Evolutionary conservation across 2,888 invertebrate genomes (phyloP).

Genomic region (Buathra laborator): DNA sequence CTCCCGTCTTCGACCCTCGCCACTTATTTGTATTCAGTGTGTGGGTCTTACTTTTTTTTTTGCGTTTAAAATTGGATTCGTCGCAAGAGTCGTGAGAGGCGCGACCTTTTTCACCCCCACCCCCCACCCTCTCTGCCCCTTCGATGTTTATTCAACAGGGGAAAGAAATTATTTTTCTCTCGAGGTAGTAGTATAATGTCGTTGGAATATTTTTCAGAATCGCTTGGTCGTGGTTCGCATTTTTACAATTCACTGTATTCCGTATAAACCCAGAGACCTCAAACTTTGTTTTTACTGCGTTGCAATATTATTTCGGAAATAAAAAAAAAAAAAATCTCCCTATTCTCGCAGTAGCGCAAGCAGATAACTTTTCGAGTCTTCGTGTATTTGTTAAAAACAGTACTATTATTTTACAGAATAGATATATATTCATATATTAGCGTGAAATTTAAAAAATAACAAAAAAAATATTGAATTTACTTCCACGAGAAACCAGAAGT

Average conservation of each 20-base stretch:
- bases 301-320: not conserved
- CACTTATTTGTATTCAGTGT: conserved; percentile 20
- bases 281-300: not conserved
- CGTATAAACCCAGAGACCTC: not conserved
- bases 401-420: no score
- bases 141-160: conserved; percentile 53
- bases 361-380: no score
- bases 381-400: no score
- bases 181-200: conserved; percentile 25
- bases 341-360: no score
- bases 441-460: not conserved
- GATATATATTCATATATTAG: no score
- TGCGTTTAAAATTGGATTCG: conserved; percentile 11
- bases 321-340: not conserved
- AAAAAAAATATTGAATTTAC: not conserved
- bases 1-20: not conserved
- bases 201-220: conserved; percentile 40
- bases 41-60: conserved; percentile 7
- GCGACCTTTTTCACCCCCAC: conserved; percentile 5
- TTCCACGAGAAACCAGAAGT: no score
- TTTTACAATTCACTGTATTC: conserved; percentile 35
- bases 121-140: conserved; percentile 15
- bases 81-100: not conserved
- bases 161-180: conserved; percentile 56
- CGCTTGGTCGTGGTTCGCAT: conserved; percentile 11